Evolutionary conservation across 1,140 invertebrate genomes (phyloP).

Genomic region (Cotesia glomerata): DNA sequence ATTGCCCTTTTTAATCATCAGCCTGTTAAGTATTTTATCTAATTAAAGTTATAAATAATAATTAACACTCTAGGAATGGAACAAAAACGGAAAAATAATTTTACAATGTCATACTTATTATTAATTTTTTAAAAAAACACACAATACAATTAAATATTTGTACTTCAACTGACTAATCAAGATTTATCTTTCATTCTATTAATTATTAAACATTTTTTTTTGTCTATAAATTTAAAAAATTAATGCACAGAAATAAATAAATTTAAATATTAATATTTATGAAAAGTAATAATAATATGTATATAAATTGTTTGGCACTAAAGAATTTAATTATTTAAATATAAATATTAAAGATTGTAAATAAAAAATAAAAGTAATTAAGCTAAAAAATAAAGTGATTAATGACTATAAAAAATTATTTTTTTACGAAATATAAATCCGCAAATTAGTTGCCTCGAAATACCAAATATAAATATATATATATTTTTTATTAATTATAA

Average conservation of each 20-base stretch:
- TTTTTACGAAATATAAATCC: constrained; percentile 20
- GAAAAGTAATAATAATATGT: background rate
- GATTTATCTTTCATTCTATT: constrained; percentile 31
- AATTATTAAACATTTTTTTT: constrained; percentile 16
- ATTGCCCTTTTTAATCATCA: constrained; percentile 26
- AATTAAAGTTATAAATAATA: constrained; percentile 19
- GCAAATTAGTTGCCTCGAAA: constrained; percentile 26
- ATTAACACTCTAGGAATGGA: constrained; percentile 47
- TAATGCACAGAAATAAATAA: background rate
- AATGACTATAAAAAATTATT: background rate
- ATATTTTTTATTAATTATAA: constrained; percentile 13
- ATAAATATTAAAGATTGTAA: constrained; percentile 27
- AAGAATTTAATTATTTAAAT: constrained; percentile 44
- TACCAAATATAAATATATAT: constrained; percentile 19
- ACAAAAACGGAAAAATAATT: constrained; percentile 43
- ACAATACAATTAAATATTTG: constrained; percentile 63
- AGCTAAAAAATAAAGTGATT: background rate
- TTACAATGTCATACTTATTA: constrained; percentile 37
- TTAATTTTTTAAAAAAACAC: constrained; percentile 52
- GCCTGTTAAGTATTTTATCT: constrained; percentile 48
- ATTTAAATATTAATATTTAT: background rate
- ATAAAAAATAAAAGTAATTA: constrained; percentile 34
- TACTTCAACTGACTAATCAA: constrained; percentile 65
- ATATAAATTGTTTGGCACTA: constrained; percentile 46
- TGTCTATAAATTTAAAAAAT: background rate